These are phyloP conservation scores for Catocala fraxini DNA, from an alignment of 2,888 invertebrate species.

Conservation along the genomic window DNA sequence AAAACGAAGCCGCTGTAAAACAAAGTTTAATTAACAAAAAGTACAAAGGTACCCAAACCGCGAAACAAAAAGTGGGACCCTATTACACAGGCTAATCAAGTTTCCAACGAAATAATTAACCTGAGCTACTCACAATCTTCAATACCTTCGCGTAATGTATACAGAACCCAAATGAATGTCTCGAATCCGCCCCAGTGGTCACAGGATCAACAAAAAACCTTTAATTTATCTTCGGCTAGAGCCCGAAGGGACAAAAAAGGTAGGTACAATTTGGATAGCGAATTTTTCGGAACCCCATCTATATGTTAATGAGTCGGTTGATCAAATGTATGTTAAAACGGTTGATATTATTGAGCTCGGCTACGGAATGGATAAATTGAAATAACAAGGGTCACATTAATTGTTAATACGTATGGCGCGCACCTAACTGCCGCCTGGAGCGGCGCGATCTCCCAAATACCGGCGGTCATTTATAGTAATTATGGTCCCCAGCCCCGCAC, in stretches of 20 bases:
- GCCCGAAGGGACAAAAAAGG: slow-evolving; percentile 63
- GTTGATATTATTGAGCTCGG: slow-evolving; percentile 63
- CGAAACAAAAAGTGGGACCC: slow-evolving; percentile 45
- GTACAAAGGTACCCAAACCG: slow-evolving; percentile 40
- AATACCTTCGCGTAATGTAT: slow-evolving; percentile 58
- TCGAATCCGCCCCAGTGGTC: slow-evolving; percentile 60
- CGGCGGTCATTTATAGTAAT: no score
- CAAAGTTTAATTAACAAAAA: slow-evolving; percentile 51
- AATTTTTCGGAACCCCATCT: slow-evolving; percentile 68
- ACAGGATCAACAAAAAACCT: slow-evolving; percentile 61
- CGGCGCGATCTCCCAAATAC: no score
- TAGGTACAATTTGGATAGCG: slow-evolving; percentile 68
- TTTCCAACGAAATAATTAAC: slow-evolving; percentile 60
- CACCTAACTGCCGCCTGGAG: no score
- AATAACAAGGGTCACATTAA: slow-evolving; percentile 63
- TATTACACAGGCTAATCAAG: slow-evolving; percentile 49
- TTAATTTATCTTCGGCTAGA: slow-evolving; percentile 68
- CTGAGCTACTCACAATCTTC: slow-evolving; percentile 57
- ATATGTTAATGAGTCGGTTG: slow-evolving; percentile 73
- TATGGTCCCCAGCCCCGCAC: no score
- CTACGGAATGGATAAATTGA: slow-evolving; percentile 61
- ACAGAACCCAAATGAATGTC: slow-evolving; percentile 62
- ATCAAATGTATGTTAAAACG: slow-evolving; percentile 76
- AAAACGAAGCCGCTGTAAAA: slow-evolving; percentile 39
- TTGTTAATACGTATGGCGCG: slow-evolving; percentile 37